Evolutionary conservation across 35 echinoderm and acorn worm genomes (phyloP).

Genomic region (Acanthaster planci): DNA sequence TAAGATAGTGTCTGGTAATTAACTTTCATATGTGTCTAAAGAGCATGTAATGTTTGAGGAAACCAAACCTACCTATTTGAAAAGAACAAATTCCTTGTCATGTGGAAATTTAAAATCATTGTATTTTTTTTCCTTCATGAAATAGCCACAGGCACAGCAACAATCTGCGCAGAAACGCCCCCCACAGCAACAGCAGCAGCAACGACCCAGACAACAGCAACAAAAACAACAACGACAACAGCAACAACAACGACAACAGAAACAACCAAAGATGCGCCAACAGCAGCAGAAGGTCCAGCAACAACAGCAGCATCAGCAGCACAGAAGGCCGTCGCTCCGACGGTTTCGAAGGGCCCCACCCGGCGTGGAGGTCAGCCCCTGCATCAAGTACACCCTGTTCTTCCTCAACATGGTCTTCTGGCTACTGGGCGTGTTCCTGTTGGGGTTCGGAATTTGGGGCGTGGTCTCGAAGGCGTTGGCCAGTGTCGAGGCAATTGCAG

Average conservation of each 20-base stretch:
- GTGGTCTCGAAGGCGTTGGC: constrained; percentile 68
- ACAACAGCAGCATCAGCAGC: constrained; percentile 39
- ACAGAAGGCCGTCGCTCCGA: not conserved
- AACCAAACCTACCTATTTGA: not conserved
- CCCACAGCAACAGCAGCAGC: not conserved
- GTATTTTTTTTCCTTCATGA: no score
- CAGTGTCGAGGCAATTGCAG: constrained; percentile 72
- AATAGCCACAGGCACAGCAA: constrained; percentile 19
- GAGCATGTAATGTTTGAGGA: not conserved
- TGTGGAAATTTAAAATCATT: no score
- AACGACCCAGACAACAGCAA: not conserved
- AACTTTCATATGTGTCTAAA: not conserved
- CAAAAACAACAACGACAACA: constrained; percentile 7
- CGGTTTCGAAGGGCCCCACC: constrained; percentile 47
- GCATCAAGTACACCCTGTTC: constrained; percentile 88
- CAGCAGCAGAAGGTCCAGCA: not conserved
- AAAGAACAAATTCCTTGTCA: not conserved
- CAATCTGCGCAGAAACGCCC: not conserved
- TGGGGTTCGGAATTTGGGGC: constrained; percentile 92
- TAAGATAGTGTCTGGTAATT: not conserved
- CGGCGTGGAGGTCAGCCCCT: constrained; percentile 78
- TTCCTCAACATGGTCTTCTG: constrained; percentile 91
- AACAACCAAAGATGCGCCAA: not conserved
- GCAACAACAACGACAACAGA: not conserved
- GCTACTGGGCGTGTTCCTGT: constrained; percentile 70